A percentile compares a stretch with the other conserved stretches of the same genome.
Conservation (phyloP, 2,113 vertebrate species). For the Triplophysa tibetana region DNA sequence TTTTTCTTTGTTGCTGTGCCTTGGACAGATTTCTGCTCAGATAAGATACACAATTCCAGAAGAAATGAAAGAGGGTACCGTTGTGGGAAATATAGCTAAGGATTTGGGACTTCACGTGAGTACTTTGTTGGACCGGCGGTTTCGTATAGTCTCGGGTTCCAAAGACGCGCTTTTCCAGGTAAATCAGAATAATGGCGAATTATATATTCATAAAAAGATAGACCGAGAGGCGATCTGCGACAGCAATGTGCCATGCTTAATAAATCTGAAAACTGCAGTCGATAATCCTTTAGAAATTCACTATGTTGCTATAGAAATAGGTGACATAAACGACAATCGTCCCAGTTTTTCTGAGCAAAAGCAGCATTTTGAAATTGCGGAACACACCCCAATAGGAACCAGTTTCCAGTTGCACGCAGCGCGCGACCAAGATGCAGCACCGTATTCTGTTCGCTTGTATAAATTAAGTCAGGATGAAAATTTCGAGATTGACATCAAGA, state of each 20-base stretch:
- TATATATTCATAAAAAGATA: constrained; percentile 60
- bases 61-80: constrained; percentile 56
- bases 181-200: constrained; percentile 64
- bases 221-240: constrained; percentile 68
- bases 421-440: constrained; percentile 55
- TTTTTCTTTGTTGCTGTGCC: constrained; percentile 5
- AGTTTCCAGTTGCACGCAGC: constrained; percentile 65
- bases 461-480: constrained; percentile 66
- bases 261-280: constrained; percentile 64
- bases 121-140: constrained; percentile 55
- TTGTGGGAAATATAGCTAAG: constrained; percentile 70
- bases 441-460: constrained; percentile 60
- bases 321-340: constrained; percentile 67
- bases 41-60: constrained; percentile 58
- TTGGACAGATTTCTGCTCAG: constrained; percentile 40
- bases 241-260: constrained; percentile 51
- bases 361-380: constrained; percentile 59
- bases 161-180: constrained; percentile 61
- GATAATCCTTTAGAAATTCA: constrained; percentile 73
- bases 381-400: constrained; percentile 47
- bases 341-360: constrained; percentile 62
- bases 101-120: constrained; percentile 68
- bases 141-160: constrained; percentile 68
- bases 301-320: constrained; percentile 63
- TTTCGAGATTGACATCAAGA: constrained; percentile 64